Base-by-base conservation (phyloP, 2,888 invertebrate genomes). In the Heliothis peltigera region DNA sequence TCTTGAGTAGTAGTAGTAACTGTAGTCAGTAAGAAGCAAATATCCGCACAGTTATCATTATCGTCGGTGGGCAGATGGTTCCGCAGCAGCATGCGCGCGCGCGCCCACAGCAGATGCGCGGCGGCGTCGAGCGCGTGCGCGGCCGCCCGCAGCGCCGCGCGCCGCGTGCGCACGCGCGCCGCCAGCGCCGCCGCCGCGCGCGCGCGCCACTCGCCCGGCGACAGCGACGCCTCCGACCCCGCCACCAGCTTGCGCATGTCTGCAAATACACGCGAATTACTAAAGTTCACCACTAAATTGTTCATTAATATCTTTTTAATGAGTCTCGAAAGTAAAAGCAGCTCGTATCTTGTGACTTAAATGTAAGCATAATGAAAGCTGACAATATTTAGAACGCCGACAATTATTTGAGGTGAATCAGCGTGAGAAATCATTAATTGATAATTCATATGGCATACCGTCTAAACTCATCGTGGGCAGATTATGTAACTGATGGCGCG, bases 81-180 rank as follows among this genome's bases (percentile, higher is more conserved):
- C 0, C 96, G 91, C 91, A 97, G 96, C 84, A 97, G 97, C 84
- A 96, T 96, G 79, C 97, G 96, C 55, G 97, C 90, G 90, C 97
- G 97, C 56, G 96, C 96, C 98, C 98, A 98, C 70, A 98, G 93
- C 68, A 98, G 95, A 84, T 97, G 97, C 57, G 97, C 91, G 79
- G 97, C 96, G 77, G 96, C 96, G 85, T 97, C 97, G 21, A 97
- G 96, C 61, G 97, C 96, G 83, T 96, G 96, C 54, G 95, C 93
- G 4, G 84, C 96, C 95, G 83, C 96, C 95, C 79, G 95, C 95
- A 79, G 97, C 93, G 86, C 96, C 96, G 63, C 92, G 93, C 95
- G 95, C 0, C 91, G 86, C 68, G 66, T 62, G 65, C 75, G 72
- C 66, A 77, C 82, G 19, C 89, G 84, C 65, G 62, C 75, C 15